Evolutionary conservation across 2,888 invertebrate species (phyloP).

Genomic region (Amblyjoppa proteus): DNA sequence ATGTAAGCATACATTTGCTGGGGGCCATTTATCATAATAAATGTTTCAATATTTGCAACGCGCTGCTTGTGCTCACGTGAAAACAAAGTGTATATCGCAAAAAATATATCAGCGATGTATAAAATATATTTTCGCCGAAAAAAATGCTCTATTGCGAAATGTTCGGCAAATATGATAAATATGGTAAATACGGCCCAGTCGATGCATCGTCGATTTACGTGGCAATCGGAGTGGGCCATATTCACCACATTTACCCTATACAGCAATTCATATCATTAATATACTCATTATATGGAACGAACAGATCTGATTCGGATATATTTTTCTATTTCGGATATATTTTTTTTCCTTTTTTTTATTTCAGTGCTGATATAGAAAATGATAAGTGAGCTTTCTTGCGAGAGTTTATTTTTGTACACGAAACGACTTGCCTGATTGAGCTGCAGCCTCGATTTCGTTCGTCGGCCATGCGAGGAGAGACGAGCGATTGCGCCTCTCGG

Average conservation of each 20-base stretch:
- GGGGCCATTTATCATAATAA: not conserved
- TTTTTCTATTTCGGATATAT: not conserved
- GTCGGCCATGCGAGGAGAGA: constrained; percentile 37
- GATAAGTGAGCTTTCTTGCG: not conserved
- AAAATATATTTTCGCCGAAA: not conserved
- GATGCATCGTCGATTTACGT: too few species aligned
- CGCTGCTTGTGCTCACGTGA: too few species aligned
- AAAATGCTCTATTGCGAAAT: not conserved
- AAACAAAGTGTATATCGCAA: too few species aligned
- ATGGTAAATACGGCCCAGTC: too few species aligned
- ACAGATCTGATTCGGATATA: too few species aligned
- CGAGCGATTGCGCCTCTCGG: constrained; percentile 18
- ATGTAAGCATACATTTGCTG: too few species aligned
- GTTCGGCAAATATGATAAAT: too few species aligned
- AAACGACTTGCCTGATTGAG: not conserved
- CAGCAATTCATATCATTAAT: too few species aligned
- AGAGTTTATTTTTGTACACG: not conserved
- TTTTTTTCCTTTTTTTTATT: not conserved
- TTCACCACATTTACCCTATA: too few species aligned
- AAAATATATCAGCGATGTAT: not conserved
- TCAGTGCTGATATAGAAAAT: not conserved
- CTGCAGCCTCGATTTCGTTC: constrained; percentile 39
- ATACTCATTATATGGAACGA: too few species aligned
- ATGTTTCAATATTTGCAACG: not conserved
- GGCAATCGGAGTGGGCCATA: too few species aligned